A percentile compares a stretch with the other conserved stretches of the same genome.
These are phyloP conservation scores for Orthonevra nobilis DNA, from an alignment of 2,888 invertebrate species.

Conservation along the genomic window DNA sequence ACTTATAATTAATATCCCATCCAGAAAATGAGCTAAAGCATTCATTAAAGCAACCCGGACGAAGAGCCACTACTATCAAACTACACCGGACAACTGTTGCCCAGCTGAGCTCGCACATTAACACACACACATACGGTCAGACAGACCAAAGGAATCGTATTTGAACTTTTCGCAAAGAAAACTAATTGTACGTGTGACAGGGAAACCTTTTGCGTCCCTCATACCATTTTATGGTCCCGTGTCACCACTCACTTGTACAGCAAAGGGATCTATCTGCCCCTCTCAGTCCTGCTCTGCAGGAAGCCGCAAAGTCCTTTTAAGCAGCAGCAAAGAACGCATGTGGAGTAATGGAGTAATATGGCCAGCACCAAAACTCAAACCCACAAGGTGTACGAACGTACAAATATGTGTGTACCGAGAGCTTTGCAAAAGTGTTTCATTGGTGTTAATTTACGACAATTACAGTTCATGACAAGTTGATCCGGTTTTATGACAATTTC, in stretches of 20 bases:
- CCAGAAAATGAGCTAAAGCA: slow-evolving; percentile 63
- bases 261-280: slow-evolving; percentile 8
- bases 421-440: slow-evolving; percentile 67
- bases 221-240: slow-evolving; percentile 1
- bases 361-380: too few relatives aligned
- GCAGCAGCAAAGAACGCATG: not conserved
- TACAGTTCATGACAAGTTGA: slow-evolving; percentile 72
- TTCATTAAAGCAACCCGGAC: slow-evolving; percentile 56
- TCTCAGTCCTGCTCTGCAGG: too few relatives aligned
- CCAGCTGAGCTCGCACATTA: slow-evolving; percentile 9
- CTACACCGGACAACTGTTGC: slow-evolving; percentile 57
- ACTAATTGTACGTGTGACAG: slow-evolving; percentile 67
- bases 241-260: slow-evolving; percentile 19
- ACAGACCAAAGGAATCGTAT: slow-evolving; percentile 21
- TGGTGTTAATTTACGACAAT: slow-evolving; percentile 72
- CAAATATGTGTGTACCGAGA: slow-evolving; percentile 7
- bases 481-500: slow-evolving; percentile 72
- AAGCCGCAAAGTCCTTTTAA: slow-evolving; percentile 11
- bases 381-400: not conserved
- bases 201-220: slow-evolving; percentile 54
- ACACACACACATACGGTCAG: slow-evolving; percentile 17
- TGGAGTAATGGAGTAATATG: too few relatives aligned
- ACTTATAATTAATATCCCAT: slow-evolving; percentile 69
- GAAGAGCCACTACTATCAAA: not conserved
- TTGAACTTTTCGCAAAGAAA: slow-evolving; percentile 58